These are phyloP conservation scores for Drosophila burlai DNA, from an alignment of 1,140 invertebrate genomes.

Conservation along the genomic window DNA sequence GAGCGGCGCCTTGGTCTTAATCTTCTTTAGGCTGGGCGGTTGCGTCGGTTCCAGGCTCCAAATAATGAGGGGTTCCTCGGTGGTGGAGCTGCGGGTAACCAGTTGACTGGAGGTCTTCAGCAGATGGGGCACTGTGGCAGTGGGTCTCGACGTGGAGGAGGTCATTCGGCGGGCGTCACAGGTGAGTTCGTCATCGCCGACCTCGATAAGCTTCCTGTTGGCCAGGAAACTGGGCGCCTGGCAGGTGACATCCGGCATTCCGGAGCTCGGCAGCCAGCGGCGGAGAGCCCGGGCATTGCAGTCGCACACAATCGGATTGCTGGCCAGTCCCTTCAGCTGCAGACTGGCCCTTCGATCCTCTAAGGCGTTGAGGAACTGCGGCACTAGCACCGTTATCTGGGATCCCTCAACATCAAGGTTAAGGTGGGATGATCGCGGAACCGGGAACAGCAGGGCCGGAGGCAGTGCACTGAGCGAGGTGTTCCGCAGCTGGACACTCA, in stretches of 20 bases:
- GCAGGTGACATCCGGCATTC: constrained; percentile 88
- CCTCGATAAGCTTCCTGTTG: constrained; percentile 89
- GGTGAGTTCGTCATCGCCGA: constrained; percentile 92
- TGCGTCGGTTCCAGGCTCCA: constrained; percentile 92
- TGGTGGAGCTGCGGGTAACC: constrained; percentile 86
- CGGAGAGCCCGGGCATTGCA: constrained; percentile 92
- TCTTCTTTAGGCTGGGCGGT: constrained; percentile 85
- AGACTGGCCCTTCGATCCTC: constrained; percentile 92
- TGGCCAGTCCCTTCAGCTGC: constrained; percentile 89
- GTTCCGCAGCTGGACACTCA: constrained; percentile 91
- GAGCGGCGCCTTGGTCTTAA: constrained; percentile 87
- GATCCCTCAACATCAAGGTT: constrained; percentile 92
- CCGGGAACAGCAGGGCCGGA: constrained; percentile 92
- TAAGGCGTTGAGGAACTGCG: constrained; percentile 91
- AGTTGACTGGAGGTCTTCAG: constrained; percentile 85
- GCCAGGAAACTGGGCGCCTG: constrained; percentile 89
- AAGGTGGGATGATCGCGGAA: constrained; percentile 94
- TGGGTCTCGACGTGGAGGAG: constrained; percentile 85
- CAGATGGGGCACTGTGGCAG: constrained; percentile 73
- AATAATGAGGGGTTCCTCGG: constrained; percentile 93
- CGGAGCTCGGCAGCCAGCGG: constrained; percentile 89
- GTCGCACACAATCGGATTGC: constrained; percentile 94
- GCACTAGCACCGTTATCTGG: constrained; percentile 90
- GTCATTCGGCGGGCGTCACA: constrained; percentile 89
- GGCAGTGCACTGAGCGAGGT: constrained; percentile 92